These are phyloP conservation scores for Dreissena rostriformis DNA, from an alignment of 1,140 invertebrate genomes.

Conservation along the genomic window DNA sequence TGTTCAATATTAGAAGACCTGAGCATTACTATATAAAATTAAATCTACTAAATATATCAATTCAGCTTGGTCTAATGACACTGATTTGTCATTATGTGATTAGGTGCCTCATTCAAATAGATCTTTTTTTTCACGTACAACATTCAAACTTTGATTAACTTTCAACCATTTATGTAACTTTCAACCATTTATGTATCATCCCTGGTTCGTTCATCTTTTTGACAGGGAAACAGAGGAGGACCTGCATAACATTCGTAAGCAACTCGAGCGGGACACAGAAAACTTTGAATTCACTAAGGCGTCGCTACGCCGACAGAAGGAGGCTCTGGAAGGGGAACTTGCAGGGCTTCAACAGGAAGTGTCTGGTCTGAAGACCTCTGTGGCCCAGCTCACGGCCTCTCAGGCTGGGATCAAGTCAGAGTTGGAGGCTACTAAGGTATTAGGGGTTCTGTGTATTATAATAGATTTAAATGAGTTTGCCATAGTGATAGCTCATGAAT, in stretches of 20 bases:
- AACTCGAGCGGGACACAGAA: slow-evolving; percentile 72
- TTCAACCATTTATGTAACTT: not conserved
- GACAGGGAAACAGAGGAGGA: slow-evolving; percentile 66
- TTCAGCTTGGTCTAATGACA: too few species aligned
- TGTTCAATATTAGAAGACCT: too few species aligned
- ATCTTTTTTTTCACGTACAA: too few species aligned
- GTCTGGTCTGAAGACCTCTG: slow-evolving; percentile 70
- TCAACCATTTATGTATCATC: not conserved
- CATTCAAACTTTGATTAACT: not conserved
- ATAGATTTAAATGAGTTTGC: too few species aligned
- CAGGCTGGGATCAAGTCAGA: slow-evolving; percentile 77
- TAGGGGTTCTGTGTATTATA: not conserved
- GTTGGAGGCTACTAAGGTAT: slow-evolving; percentile 76
- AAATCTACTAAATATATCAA: too few species aligned
- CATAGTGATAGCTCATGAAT: not conserved
- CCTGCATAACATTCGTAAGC: slow-evolving; percentile 70
- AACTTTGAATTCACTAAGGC: slow-evolving; percentile 76
- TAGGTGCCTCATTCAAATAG: too few species aligned
- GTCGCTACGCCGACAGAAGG: slow-evolving; percentile 72
- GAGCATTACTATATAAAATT: too few species aligned
- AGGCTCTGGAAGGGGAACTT: slow-evolving; percentile 75
- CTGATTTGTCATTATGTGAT: too few species aligned
- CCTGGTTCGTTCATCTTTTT: not conserved
- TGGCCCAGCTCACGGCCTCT: slow-evolving; percentile 74
- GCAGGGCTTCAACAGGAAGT: slow-evolving; percentile 70